phyloP scores from a whole-genome alignment of 2,888 invertebrate genomes.

The Arctia plantaginis region DNA sequence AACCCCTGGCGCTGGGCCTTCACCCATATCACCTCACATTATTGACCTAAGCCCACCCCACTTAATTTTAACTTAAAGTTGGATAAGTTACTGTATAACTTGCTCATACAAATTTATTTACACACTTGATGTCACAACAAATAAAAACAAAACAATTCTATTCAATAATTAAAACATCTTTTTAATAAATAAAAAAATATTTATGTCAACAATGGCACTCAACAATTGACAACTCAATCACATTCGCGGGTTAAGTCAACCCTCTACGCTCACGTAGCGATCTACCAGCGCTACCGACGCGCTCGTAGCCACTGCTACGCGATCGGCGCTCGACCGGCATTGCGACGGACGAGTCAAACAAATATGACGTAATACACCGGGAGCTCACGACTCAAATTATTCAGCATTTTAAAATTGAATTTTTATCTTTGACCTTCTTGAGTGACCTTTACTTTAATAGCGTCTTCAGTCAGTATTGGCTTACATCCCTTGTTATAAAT shows the following conservation, averaged over 20 bases:
- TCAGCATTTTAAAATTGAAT: not conserved
- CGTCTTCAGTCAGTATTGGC: not conserved
- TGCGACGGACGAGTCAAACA: constrained; percentile 63
- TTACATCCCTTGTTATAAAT: not conserved
- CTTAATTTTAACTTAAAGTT: not conserved
- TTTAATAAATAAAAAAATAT: not conserved
- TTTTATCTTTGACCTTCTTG: not conserved
- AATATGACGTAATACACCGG: constrained; percentile 65
- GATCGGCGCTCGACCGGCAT: constrained; percentile 63
- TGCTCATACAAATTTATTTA: not conserved
- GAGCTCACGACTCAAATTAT: constrained; percentile 23
- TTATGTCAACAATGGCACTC: not conserved
- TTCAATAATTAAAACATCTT: not conserved
- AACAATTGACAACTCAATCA: constrained; percentile 4
- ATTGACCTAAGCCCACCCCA: constrained; percentile 24
- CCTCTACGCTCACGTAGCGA: constrained; percentile 54
- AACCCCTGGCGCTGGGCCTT: constrained; percentile 69
- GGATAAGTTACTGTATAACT: not conserved
- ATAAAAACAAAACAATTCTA: not conserved
- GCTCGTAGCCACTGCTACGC: constrained; percentile 80
- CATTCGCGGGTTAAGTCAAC: not conserved
- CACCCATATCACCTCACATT: constrained; percentile 67
- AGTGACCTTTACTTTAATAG: not conserved
- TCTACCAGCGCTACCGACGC: constrained; percentile 70
- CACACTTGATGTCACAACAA: not conserved